Evolutionary conservation across 2,888 invertebrate genomes (phyloP), one percentile per base, ranked within the genome.

Genomic region (Pecten maximus): DNA sequence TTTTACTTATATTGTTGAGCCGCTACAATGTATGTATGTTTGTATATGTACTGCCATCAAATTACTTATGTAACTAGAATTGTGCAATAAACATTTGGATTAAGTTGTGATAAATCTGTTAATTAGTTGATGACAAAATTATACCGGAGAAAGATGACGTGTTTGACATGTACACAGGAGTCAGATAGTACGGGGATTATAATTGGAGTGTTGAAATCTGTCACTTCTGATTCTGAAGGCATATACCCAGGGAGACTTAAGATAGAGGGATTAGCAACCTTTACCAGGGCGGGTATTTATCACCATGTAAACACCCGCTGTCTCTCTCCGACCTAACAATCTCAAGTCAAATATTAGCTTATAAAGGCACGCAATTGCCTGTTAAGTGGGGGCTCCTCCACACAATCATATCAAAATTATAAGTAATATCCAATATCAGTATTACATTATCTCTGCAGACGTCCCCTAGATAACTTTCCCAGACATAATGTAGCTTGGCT

Each of bases 391-490:
- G 28, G 23, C 74, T 74, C 74, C 1, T 35, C 74, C 4, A 35
- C 74, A 74, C 74, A 74, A 74, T 74, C 4, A 28, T 74, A 74
- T 74, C 74, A 35, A 74, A 74, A 74, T 74, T 74, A 74, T 74
- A 74, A 74, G 74, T 74, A 74, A 74, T 74, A 74, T 74, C 74
- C 74, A 74, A 74, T 74, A 74, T 74, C 74, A 4, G 35, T 74
- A 35, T 74, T 74, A 74, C 74, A 35, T 54, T 74, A 74, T 74
- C 74, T 28, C 0, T 12, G 28, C 35, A 4, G 35, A 74, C 35
- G 74, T 74, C 35, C 10, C 35, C 35, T 28, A 35, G 74, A 74
- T 74, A 74, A 35, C 28, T 16, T 6, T 28, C 35, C 2, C 15
- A 74, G 74, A 74, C 74, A 2, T 54, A 54, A 54, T 54, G 54